Evolutionary conservation across 2,797 vertebrate species (phyloP).

Genomic region (Ptychobarbus kaznakovi): DNA sequence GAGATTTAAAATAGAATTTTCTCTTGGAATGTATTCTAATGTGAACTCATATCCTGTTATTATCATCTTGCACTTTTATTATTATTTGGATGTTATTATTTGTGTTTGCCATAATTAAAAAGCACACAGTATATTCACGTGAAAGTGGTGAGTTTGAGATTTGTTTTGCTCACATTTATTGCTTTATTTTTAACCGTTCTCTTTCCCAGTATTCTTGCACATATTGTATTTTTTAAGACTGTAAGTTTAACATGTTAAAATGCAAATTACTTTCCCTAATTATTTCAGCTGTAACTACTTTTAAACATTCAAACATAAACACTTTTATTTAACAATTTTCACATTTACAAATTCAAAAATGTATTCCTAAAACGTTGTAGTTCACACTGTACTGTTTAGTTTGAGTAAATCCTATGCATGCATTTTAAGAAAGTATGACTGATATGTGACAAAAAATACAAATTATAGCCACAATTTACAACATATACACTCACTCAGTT

Average conservation of each 20-base stretch:
- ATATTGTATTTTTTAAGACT: background rate
- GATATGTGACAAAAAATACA: background rate
- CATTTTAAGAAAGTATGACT: background rate
- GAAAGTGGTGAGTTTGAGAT: conserved; percentile 12
- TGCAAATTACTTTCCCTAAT: background rate
- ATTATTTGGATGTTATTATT: conserved; percentile 48
- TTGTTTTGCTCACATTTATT: conserved; percentile 1
- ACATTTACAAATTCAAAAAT: conserved; percentile 26
- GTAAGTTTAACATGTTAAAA: background rate
- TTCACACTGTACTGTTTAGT: background rate
- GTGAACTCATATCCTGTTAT: conserved; percentile 47
- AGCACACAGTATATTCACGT: conserved; percentile 43
- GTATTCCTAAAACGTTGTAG: conserved; percentile 8
- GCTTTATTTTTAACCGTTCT: background rate
- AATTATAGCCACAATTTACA: conserved; percentile 13
- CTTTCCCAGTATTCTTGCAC: background rate
- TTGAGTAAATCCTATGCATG: conserved; percentile 13
- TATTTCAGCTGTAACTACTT: background rate
- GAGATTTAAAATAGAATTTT: conserved; percentile 24
- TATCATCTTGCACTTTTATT: conserved; percentile 53
- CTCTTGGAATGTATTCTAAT: conserved; percentile 54
- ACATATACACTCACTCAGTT: background rate
- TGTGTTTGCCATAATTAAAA: conserved; percentile 58
- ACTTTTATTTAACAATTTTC: conserved; percentile 23
- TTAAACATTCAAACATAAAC: conserved; percentile 6